phyloP scores from a whole-genome alignment of 2,113 vertebrate species.

The Calyptommatus sinebrachiatus region DNA sequence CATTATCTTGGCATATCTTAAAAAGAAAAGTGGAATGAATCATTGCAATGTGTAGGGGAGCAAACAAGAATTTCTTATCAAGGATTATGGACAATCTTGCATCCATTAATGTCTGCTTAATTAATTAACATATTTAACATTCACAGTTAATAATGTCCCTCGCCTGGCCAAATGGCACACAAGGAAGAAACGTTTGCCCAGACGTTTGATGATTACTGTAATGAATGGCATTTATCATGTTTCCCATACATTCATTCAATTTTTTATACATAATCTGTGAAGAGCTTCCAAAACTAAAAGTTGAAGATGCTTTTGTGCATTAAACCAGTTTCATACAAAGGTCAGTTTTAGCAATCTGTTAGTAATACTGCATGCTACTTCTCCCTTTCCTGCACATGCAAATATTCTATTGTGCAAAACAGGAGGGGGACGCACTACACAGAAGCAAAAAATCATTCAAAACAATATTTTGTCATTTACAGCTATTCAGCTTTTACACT shows the following conservation, averaged over 20 bases:
- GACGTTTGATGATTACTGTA: constrained; percentile 43
- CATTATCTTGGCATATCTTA: constrained; percentile 61
- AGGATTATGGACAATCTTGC: constrained; percentile 63
- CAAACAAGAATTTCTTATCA: constrained; percentile 63
- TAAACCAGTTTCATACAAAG: too few relatives aligned
- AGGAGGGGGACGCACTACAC: too few relatives aligned
- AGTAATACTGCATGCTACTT: too few relatives aligned
- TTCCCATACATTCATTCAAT: background rate
- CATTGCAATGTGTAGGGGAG: constrained; percentile 61
- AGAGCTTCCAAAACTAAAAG: background rate
- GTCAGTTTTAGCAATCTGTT: too few relatives aligned
- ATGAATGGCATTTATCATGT: background rate
- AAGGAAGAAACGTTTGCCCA: constrained; percentile 44
- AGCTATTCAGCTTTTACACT: too few relatives aligned
- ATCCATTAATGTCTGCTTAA: constrained; percentile 50
- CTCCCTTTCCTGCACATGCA: too few relatives aligned
- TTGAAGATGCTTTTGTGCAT: background rate
- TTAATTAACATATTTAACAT: constrained; percentile 66
- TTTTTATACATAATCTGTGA: background rate
- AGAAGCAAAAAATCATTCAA: too few relatives aligned
- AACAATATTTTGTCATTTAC: too few relatives aligned
- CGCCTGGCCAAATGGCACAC: constrained; percentile 56
- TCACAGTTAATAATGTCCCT: constrained; percentile 52
- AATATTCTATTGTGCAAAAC: too few relatives aligned
- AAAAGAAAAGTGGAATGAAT: constrained; percentile 54